A percentile compares a stretch with the other conserved stretches of the same genome.
phyloP scores from a whole-genome alignment of 2,888 invertebrate genomes.

The Sthenelais limicola region DNA sequence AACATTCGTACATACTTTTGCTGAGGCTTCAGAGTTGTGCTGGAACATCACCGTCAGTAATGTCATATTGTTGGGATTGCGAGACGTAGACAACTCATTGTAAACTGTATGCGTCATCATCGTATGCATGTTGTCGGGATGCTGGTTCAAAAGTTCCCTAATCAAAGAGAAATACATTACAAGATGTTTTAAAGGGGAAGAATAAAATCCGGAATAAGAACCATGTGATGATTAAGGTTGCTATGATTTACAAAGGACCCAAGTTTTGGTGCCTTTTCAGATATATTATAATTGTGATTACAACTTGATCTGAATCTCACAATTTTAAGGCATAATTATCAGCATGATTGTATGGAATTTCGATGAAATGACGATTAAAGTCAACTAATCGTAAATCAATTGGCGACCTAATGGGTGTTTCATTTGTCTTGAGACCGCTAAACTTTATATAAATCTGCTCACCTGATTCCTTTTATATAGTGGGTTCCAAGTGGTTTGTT shows the following conservation, averaged over 20 bases:
- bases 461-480: conserved; percentile 86
- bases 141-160: conserved; percentile 89
- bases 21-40: conserved; percentile 85
- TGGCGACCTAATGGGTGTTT: neutral
- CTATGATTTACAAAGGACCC: too few relatives aligned
- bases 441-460: conserved; percentile 40
- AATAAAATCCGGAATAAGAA: too few relatives aligned
- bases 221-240: too few relatives aligned
- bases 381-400: neutral
- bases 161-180: conserved; percentile 43
- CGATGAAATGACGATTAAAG: too few relatives aligned
- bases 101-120: conserved; percentile 92
- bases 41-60: conserved; percentile 91
- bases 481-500: conserved; percentile 92
- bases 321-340: too few relatives aligned
- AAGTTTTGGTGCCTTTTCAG: too few relatives aligned
- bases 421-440: neutral
- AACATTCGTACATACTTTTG: conserved; percentile 76
- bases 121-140: conserved; percentile 87
- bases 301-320: too few relatives aligned
- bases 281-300: too few relatives aligned
- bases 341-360: too few relatives aligned
- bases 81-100: conserved; percentile 89
- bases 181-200: neutral
- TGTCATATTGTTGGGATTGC: conserved; percentile 96